These are phyloP conservation scores for Crossaster papposus DNA, from an alignment of 53 echinoderm and acorn worm genomes.

Conservation along the genomic window DNA sequence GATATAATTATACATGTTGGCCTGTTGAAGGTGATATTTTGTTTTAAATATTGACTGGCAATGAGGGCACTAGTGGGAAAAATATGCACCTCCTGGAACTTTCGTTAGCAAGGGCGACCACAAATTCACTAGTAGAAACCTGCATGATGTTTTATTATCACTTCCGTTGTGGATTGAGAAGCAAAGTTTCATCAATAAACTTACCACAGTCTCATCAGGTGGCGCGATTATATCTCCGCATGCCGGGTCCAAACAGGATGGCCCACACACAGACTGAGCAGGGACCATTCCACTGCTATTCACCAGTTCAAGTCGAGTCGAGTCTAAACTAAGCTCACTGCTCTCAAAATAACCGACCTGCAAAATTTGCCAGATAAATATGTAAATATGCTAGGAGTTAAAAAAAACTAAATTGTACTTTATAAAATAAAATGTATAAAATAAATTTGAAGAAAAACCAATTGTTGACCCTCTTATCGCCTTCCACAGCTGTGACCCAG, in stretches of 20 bases:
- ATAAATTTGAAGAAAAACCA: too few species aligned
- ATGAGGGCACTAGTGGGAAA: neutral
- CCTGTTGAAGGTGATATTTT: slow-evolving; percentile 31
- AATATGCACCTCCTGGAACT: too few species aligned
- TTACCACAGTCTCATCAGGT: neutral
- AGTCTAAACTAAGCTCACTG: slow-evolving; percentile 43
- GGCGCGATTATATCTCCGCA: neutral
- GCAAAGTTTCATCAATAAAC: neutral
- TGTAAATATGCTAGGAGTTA: too few species aligned
- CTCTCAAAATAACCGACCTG: slow-evolving; percentile 50
- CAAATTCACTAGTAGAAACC: slow-evolving; percentile 36
- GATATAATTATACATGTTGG: slow-evolving; percentile 58
- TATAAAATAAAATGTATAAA: too few species aligned
- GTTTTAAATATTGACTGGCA: neutral
- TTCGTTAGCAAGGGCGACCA: too few species aligned
- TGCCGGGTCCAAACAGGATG: slow-evolving; percentile 51
- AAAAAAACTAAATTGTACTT: too few species aligned
- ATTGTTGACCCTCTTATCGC: too few species aligned
- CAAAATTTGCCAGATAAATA: too few species aligned
- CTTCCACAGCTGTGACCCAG: too few species aligned
- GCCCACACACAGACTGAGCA: slow-evolving; percentile 39
- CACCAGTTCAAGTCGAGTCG: slow-evolving; percentile 27
- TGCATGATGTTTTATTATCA: slow-evolving; percentile 36
- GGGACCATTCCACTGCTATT: slow-evolving; percentile 4
- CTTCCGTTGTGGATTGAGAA: slow-evolving; percentile 66